Evolutionary conservation across 2,113 vertebrate species (phyloP), one percentile per base, ranked within the genome.

Genomic region (Clarias batrachus): DNA sequence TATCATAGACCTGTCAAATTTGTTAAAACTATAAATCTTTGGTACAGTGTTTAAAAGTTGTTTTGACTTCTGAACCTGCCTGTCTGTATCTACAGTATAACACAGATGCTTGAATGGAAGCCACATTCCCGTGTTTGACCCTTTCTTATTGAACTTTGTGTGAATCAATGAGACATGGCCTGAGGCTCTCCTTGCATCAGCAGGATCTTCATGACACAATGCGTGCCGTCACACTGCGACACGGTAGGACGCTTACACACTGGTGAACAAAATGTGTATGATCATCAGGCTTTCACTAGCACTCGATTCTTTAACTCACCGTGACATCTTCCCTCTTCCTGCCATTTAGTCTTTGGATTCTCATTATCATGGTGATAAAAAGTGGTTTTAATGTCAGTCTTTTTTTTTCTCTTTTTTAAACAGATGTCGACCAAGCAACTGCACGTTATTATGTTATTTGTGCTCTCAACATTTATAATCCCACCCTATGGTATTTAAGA

Each of bases 381-480:
- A 59, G 48, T 73, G 11, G 23, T 63, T 2, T 30, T 70, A 81
- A 27, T 86, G 82, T 60, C 71, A 83, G 78, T 54, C 71, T 86
- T 66, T 33, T 87, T 85, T 25, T 77, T 59, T 73, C 85, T 56
- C 83, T 85, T 11, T 48, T 8, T 48, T 48, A 48, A 65, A 54
- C 85, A 78, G 62, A 77, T 86, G 84, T 56, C 16, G 41, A 14
- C 11, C 30, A 62, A 37, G 23, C 10, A 54, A n/a, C 37, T 21
- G n/a, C 19, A 52, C 37, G 52, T 77, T 33, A 14, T 66, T 27
- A 68, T 33, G 6, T 66, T 48, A 68, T 37, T 21, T 37, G 23
- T 23, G 17, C 27, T 3, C 27, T 57, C 10, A 60, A 23, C 27
- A 33, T 79, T 79, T 30, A 30, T 33, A 79, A 30, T 59, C 17